Percentiles rank a stretch among this genome's conserved stretches.
phyloP scores from a whole-genome alignment of 2,797 vertebrate genomes.

The Channa striata region DNA sequence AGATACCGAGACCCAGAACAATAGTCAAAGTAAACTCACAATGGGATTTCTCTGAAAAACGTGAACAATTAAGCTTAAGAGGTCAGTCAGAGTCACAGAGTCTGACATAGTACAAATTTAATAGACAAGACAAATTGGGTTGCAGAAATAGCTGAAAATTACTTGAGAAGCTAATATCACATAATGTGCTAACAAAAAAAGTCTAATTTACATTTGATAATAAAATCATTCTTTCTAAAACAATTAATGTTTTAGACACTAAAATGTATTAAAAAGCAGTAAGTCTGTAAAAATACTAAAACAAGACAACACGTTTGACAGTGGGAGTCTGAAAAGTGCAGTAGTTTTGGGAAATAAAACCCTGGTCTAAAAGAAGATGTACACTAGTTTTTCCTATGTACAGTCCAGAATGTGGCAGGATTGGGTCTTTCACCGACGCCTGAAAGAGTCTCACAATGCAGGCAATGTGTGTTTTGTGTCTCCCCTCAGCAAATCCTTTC shows the following conservation, averaged over 20 bases:
- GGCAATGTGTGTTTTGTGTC: conserved; percentile 15
- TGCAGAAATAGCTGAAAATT: neutral
- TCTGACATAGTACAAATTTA: conserved; percentile 1
- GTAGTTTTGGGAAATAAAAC: neutral
- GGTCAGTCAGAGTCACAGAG: conserved; percentile 4
- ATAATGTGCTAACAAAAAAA: conserved; percentile 3
- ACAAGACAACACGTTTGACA: neutral
- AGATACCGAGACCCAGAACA: conserved; percentile 31
- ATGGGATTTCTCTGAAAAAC: conserved; percentile 27
- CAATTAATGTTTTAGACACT: no score
- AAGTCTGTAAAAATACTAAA: no score
- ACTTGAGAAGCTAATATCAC: conserved; percentile 10
- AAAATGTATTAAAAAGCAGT: no score
- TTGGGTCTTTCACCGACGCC: neutral
- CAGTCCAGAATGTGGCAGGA: neutral
- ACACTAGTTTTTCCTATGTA: neutral
- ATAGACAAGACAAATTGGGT: neutral
- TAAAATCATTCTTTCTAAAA: no score
- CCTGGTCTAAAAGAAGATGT: neutral
- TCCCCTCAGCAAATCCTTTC: neutral
- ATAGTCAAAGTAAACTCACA: conserved; percentile 38
- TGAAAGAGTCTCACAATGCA: conserved; percentile 21
- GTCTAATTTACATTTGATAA: neutral
- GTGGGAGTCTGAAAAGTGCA: no score
- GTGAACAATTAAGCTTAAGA: conserved; percentile 14